Evolutionary conservation across 2,113 vertebrate genomes (phyloP).

Genomic region (Oxyruncus cristatus): DNA sequence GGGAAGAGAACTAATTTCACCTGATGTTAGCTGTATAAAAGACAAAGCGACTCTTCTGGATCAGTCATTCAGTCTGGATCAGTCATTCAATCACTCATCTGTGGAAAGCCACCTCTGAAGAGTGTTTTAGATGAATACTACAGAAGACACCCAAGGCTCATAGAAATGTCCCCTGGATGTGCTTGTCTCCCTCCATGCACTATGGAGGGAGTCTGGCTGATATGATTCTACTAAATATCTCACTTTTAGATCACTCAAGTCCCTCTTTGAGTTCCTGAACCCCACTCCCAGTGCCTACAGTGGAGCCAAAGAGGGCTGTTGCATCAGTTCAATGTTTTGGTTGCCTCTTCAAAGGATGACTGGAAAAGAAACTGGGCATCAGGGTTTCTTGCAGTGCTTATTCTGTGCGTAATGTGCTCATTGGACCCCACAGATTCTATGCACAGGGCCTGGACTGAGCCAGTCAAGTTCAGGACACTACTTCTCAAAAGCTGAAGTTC

Average conservation of each 20-base stretch:
- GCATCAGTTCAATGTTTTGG: not conserved
- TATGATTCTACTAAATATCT: not conserved
- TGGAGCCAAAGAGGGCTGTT: not conserved
- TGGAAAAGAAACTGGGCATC: not conserved
- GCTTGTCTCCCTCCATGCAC: not conserved
- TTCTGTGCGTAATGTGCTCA: accelerated
- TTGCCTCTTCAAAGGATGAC: not conserved
- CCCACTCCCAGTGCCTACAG: too few relatives aligned
- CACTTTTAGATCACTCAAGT: not conserved
- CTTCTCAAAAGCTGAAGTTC: not conserved
- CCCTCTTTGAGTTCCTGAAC: not conserved
- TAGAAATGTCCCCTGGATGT: not conserved
- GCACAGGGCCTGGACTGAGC: not conserved
- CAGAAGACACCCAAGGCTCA: not conserved
- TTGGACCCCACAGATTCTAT: not conserved
- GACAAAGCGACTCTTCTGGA: not conserved
- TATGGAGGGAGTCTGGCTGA: not conserved
- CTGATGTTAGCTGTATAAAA: not conserved
- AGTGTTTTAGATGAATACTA: not conserved
- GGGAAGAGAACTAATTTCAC: not conserved
- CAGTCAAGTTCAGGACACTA: not conserved
- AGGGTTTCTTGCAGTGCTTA: not conserved
- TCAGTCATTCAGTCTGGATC: not conserved
- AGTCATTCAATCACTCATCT: not conserved
- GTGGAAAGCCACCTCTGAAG: not conserved